A percentile compares a stretch with the other conserved stretches of the same genome.
phyloP scores from a whole-genome alignment of 2,888 invertebrate genomes.

The Slavum lentiscoides region DNA sequence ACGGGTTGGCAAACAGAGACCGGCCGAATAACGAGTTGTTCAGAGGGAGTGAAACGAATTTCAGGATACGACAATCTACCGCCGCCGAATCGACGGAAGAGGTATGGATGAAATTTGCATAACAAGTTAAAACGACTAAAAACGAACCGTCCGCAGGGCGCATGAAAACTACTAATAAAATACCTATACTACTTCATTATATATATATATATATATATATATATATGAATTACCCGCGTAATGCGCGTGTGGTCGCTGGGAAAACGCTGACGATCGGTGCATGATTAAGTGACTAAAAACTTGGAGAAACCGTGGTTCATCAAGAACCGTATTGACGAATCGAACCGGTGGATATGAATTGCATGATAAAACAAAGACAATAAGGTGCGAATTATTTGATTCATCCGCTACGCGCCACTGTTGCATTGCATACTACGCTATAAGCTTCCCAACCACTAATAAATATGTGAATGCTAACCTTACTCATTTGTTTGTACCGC shows the following conservation, averaged over 20 bases:
- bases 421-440: constrained; percentile 47
- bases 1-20: constrained; percentile 6
- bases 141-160: constrained; percentile 23
- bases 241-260: constrained; percentile 30
- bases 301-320: constrained; percentile 7
- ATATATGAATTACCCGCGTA: background rate
- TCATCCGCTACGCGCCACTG: constrained; percentile 34
- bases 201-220: too few species aligned
- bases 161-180: constrained; percentile 48
- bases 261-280: constrained; percentile 29
- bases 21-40: constrained; percentile 19
- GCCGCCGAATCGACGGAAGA: constrained; percentile 29
- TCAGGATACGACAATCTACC: constrained; percentile 4
- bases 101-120: constrained; percentile 48
- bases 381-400: constrained; percentile 24
- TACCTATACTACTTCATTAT: constrained; percentile 30
- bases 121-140: constrained; percentile 44
- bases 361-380: constrained; percentile 40
- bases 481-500: background rate
- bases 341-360: constrained; percentile 29
- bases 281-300: constrained; percentile 22
- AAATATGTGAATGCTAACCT: constrained; percentile 33
- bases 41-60: constrained; percentile 44
- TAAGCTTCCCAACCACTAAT: constrained; percentile 49
- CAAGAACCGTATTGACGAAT: constrained; percentile 14